A percentile compares a stretch with the other conserved stretches of the same genome.
Conservation (phyloP, 2,113 vertebrate species). For the Casuarius casuarius region DNA sequence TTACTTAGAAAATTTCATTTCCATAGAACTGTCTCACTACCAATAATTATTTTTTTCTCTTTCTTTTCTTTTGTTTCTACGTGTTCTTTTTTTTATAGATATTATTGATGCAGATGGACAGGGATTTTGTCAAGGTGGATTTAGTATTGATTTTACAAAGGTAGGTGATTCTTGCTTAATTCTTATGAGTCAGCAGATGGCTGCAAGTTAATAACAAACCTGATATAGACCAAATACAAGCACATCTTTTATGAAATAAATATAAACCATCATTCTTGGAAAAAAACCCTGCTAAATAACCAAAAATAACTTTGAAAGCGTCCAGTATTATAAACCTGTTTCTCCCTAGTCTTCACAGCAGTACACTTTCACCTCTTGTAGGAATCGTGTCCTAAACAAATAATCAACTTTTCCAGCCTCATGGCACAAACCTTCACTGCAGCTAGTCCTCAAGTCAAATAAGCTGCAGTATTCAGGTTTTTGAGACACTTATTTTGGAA, state of each 20-base stretch:
- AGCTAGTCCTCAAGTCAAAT: background rate
- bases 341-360: background rate
- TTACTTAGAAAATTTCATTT: background rate
- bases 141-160: slow-evolving; percentile 95
- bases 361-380: background rate
- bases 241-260: background rate
- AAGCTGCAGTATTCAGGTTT: background rate
- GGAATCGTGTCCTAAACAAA: background rate
- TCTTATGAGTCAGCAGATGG: background rate
- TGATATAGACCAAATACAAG: background rate
- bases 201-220: background rate
- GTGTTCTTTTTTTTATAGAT: slow-evolving; percentile 74
- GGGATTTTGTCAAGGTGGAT: slow-evolving; percentile 98
- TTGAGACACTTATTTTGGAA: background rate
- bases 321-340: background rate
- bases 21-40: background rate
- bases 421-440: background rate
- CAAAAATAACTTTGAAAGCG: background rate
- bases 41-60: background rate
- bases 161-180: slow-evolving; percentile 70
- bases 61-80: slow-evolving; percentile 9
- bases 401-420: background rate
- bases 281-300: background rate
- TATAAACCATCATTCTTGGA: background rate
- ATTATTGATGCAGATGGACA: slow-evolving; percentile 90